phyloP scores from a whole-genome alignment of 2,797 vertebrate species.

The Darevskia nairensis region DNA sequence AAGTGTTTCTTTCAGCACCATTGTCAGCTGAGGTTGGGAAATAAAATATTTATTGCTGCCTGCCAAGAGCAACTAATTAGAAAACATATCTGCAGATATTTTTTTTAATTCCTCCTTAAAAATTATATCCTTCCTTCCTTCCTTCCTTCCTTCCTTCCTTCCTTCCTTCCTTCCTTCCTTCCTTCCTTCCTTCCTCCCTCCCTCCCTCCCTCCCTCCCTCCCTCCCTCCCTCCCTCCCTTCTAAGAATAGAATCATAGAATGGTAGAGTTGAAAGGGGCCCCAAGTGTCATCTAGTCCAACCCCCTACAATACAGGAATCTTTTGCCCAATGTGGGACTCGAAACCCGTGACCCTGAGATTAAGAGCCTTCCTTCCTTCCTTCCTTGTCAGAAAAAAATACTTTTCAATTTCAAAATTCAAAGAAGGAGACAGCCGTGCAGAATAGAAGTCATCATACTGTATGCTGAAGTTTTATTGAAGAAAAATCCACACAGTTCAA shows the following conservation, averaged over 20 bases:
- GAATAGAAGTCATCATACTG: neutral
- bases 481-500: neutral
- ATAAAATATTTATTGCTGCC: slow-evolving; percentile 61
- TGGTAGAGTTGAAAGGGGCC: no score
- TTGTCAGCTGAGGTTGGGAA: slow-evolving; percentile 19
- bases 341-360: no score
- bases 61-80: slow-evolving; percentile 41
- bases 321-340: no score
- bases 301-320: no score
- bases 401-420: neutral
- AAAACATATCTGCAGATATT: slow-evolving; percentile 7
- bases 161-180: neutral
- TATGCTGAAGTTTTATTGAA: neutral
- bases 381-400: neutral
- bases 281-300: no score
- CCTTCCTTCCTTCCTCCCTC: neutral
- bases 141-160: neutral
- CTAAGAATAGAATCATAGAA: no score
- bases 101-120: slow-evolving; percentile 13
- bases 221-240: no score
- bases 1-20: slow-evolving; percentile 40
- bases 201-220: no score
- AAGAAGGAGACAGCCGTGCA: neutral
- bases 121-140: neutral
- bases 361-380: no score